Evolutionary conservation across 2,888 invertebrate species (phyloP).

Genomic region (Escarpia spicata): DNA sequence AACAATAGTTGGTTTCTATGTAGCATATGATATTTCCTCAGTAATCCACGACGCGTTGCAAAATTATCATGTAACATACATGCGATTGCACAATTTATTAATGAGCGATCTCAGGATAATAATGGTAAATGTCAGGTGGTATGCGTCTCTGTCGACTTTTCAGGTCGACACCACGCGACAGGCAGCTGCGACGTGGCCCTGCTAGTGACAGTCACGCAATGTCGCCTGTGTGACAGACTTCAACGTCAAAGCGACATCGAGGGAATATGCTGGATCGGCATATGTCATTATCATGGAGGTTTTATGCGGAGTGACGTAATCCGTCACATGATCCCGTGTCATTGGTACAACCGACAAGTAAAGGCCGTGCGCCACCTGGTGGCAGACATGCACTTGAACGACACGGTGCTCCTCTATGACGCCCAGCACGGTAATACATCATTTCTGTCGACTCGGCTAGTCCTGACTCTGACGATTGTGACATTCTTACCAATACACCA

Average conservation of each 20-base stretch:
- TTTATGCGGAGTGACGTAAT: background rate
- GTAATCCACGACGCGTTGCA: background rate
- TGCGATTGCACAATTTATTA: background rate
- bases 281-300: background rate
- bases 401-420: background rate
- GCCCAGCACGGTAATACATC: background rate
- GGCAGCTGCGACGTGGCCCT: background rate
- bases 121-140: background rate
- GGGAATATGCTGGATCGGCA: background rate
- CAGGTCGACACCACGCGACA: background rate
- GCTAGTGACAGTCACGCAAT: background rate
- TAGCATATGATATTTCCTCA: no score
- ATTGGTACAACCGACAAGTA: background rate
- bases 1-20: no score
- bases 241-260: background rate
- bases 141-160: background rate
- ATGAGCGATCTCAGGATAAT: background rate
- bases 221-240: background rate
- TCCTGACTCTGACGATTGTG: background rate
- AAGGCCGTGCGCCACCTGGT: background rate
- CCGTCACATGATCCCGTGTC: background rate
- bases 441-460: background rate
- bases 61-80: background rate
- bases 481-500: background rate
- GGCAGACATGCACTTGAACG: constrained; percentile 4